These are phyloP conservation scores for Nycticorax nycticorax DNA, from an alignment of 2,113 vertebrate species.

Conservation along the genomic window DNA sequence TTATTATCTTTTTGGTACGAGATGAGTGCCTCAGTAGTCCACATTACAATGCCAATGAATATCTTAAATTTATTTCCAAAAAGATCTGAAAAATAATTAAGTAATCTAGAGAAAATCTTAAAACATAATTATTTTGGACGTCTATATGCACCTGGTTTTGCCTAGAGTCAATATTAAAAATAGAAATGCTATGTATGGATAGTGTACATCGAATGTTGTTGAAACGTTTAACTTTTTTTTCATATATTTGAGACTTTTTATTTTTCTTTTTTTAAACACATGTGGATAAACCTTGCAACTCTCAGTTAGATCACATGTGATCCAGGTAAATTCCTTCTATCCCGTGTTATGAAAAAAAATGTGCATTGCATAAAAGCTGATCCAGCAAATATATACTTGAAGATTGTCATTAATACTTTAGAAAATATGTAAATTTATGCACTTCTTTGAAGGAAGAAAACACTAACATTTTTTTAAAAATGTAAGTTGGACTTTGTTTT, in stretches of 20 bases:
- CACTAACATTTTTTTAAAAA: neutral
- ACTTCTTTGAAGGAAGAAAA: neutral
- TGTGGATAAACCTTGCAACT: neutral
- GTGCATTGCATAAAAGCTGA: neutral
- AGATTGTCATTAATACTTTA: neutral
- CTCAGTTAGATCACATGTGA: rapidly evolving
- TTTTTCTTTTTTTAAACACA: neutral
- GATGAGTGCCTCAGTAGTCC: neutral
- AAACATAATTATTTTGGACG: neutral
- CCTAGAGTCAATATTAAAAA: neutral
- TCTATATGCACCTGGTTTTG: neutral
- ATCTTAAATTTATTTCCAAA: neutral
- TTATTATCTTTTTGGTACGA: neutral
- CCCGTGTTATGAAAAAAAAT: neutral
- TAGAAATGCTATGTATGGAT: neutral
- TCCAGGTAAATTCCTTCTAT: neutral
- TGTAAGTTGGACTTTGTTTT: neutral
- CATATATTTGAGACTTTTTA: neutral
- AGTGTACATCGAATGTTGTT: neutral
- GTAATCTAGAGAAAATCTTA: neutral
- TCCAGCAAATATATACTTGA: neutral
- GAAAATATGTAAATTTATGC: neutral
- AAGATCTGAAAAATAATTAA: neutral
- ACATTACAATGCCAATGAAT: rapidly evolving
- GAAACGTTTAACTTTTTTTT: neutral